Evolutionary conservation across 2,797 vertebrate species (phyloP).

Genomic region (Emys orbicularis): DNA sequence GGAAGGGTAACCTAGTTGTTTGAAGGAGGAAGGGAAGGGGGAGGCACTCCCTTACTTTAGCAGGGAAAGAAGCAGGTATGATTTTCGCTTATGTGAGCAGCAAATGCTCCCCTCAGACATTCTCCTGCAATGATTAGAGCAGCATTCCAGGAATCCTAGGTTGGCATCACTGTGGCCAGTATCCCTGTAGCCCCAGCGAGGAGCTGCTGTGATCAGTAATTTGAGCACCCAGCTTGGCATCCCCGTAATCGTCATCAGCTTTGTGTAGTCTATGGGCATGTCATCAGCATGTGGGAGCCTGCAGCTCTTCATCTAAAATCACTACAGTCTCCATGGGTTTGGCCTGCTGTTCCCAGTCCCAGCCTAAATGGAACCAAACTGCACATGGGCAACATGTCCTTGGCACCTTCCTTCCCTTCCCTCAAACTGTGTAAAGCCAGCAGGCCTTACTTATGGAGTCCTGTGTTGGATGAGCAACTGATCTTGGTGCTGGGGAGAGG

Average conservation of each 20-base stretch:
- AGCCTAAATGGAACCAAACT: not conserved
- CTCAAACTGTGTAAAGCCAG: not conserved
- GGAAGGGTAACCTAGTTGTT: not conserved
- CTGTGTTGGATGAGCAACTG: fast-evolving
- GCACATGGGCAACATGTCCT: not conserved
- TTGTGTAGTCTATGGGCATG: not conserved
- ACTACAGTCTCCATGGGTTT: not conserved
- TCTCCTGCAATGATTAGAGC: not conserved
- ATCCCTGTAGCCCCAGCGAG: not conserved
- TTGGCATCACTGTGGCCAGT: not conserved
- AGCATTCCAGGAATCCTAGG: not conserved
- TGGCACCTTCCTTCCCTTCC: not conserved
- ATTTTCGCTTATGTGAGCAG: not conserved
- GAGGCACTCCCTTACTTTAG: not conserved
- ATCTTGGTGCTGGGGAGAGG: not conserved
- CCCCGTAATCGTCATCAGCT: not conserved
- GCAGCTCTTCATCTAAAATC: not conserved
- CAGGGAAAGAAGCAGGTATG: not conserved
- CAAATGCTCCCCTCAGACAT: not conserved
- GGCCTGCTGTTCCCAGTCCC: not conserved
- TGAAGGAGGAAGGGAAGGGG: not conserved
- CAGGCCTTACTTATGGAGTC: fast-evolving
- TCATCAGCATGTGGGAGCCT: not conserved
- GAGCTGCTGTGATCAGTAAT: not conserved
- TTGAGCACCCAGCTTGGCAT: not conserved